Base-by-base conservation (phyloP, 2,888 invertebrate species). In the Oxycera nigricornis region DNA sequence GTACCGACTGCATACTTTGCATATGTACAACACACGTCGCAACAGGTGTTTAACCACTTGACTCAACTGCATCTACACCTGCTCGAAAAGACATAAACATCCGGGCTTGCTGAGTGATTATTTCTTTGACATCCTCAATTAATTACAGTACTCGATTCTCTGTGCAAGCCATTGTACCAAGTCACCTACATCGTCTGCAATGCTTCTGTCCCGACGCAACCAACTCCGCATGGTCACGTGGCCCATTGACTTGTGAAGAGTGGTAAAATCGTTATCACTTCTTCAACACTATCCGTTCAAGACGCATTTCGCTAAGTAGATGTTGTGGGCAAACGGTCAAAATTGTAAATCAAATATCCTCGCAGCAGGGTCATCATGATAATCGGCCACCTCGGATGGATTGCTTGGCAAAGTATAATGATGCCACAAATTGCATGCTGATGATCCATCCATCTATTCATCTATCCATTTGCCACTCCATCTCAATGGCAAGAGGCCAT, bases 91-190 rank as follows among this genome's bases (percentile, higher is more conserved):
- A 59, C 6, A n/a, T 11, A 59, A 20, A 59, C 24, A 59, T 59
- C 59, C 59, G 59, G 59, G 30, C 59, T 28, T 7, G 28, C 59
- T n/a, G 17, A 6, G 46, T 24, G 41, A 67, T 67, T 67, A 67
- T 67, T 41, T 67, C 67, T 67, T 67, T 67, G 67, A 67, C 67
- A 41, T 67, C 67, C 41, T 67, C 67, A 67, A 67, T 67, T 67
- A 67, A 67, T 67, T 67, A 24, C 67, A 41, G 1, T 35, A 4
- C 17, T 20, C n/a, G 2, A 41, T 7, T 14, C 28, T 9, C 30
- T 35, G 22, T 55, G n/a, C 59, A 59, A 1, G 30, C 59, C 9
- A 59, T 59, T 24, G 30, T n/a, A 1, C 30, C 1, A 26, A 59
- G 59, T 11, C 14, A 1, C 9, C 22, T 30, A 3, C n/a, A 59